Conservation (phyloP, 2,888 invertebrate genomes). For the Andrena haemorrhoa region DNA sequence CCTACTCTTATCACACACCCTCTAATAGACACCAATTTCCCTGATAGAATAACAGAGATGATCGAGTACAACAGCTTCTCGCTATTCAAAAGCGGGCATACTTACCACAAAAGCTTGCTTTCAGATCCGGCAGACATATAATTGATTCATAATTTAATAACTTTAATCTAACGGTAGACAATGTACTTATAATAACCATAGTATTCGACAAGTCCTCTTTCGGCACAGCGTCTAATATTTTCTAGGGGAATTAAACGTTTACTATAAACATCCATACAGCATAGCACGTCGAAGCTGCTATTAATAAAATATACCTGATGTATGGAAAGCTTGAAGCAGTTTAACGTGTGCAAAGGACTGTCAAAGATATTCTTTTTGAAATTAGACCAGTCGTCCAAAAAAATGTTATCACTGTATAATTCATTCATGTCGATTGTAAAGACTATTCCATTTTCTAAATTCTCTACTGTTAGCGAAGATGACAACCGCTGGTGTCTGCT, state of each 20-base stretch:
- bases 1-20: conserved; percentile 95
- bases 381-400: conserved; percentile 88
- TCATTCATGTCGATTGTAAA: conserved; percentile 87
- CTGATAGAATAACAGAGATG: conserved; percentile 80
- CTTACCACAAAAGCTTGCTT: conserved; percentile 91
- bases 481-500: conserved; percentile 82
- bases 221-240: conserved; percentile 84
- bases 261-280: conserved; percentile 4
- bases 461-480: conserved; percentile 85
- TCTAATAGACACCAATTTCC: conserved; percentile 91
- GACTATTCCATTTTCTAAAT: conserved; percentile 87
- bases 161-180: conserved; percentile 86
- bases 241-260: conserved; percentile 77
- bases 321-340: conserved; percentile 91
- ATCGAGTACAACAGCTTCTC: conserved; percentile 21
- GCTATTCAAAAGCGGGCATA: conserved; percentile 42
- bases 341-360: conserved; percentile 89
- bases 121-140: conserved; percentile 89
- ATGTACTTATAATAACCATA: conserved; percentile 45
- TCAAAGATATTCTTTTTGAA: conserved; percentile 89
- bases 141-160: conserved; percentile 89
- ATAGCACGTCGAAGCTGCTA: not conserved
- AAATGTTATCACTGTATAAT: conserved; percentile 86
- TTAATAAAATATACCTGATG: conserved; percentile 87
- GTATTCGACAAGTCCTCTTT: conserved; percentile 79